These are phyloP conservation scores for Entomyzon cyanotis DNA, from an alignment of 2,113 vertebrate species.

Conservation along the genomic window DNA sequence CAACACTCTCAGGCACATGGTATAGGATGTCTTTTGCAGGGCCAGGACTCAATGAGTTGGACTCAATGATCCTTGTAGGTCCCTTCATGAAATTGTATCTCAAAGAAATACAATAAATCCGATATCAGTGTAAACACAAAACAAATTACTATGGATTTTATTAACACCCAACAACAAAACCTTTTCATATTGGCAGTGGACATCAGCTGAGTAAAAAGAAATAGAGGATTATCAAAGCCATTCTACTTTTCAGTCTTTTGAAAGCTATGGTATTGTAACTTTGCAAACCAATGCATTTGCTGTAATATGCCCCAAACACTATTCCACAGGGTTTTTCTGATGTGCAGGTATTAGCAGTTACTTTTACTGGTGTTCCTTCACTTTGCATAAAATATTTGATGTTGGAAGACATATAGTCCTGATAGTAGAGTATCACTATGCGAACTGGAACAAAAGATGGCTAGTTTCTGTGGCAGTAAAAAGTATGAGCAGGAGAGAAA, in stretches of 20 bases:
- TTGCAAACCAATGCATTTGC: background rate
- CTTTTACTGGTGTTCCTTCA: background rate
- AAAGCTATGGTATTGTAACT: background rate
- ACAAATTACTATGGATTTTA: background rate
- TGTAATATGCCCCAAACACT: background rate
- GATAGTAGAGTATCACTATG: background rate
- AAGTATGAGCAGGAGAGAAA: background rate
- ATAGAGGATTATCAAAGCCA: background rate
- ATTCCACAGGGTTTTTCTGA: background rate
- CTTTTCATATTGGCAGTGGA: background rate
- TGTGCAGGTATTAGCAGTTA: background rate
- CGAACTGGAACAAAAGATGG: background rate
- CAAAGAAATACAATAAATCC: background rate
- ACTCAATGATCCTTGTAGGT: background rate
- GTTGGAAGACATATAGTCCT: background rate
- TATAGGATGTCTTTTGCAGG: background rate
- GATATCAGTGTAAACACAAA: background rate
- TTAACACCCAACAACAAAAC: background rate
- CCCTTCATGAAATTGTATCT: fast-evolving
- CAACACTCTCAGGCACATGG: fast-evolving
- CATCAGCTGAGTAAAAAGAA: background rate
- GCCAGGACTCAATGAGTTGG: background rate
- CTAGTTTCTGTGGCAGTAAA: background rate
- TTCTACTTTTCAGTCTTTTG: background rate
- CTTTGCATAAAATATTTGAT: background rate